phyloP scores from a whole-genome alignment of 2,113 vertebrate species.

The Lutjanus erythropterus region DNA sequence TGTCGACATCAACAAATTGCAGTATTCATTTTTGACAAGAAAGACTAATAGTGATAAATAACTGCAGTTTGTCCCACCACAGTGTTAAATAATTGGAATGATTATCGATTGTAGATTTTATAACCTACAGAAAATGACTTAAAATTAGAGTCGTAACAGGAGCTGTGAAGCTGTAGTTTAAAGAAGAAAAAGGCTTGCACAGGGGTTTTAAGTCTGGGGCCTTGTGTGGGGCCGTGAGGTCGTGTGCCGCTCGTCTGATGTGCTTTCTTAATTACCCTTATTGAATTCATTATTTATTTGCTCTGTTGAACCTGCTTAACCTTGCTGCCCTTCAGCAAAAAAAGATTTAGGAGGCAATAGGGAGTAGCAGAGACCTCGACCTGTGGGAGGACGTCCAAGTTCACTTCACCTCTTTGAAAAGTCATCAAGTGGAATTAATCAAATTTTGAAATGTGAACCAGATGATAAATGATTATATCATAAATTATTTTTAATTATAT shows the following conservation, averaged over 20 bases:
- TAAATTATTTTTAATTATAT: constrained; percentile 24
- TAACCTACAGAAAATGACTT: neutral
- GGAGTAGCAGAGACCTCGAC: constrained; percentile 57
- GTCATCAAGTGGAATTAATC: constrained; percentile 65
- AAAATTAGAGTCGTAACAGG: constrained; percentile 19
- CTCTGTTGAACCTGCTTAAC: constrained; percentile 80
- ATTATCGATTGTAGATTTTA: constrained; percentile 10
- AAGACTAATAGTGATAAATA: constrained; percentile 3
- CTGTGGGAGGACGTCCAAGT: constrained; percentile 62
- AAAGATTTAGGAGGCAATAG: constrained; percentile 64
- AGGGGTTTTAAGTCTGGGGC: constrained; percentile 40
- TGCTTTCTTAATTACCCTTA: constrained; percentile 81
- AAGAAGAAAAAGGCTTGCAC: constrained; percentile 23
- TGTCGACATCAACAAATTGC: constrained; percentile 24
- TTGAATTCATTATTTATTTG: constrained; percentile 83
- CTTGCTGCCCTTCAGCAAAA: constrained; percentile 68
- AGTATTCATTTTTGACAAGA: constrained; percentile 14
- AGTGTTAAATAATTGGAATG: constrained; percentile 17
- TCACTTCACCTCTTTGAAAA: constrained; percentile 62
- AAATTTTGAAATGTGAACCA: constrained; percentile 1
- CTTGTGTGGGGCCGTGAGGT: constrained; percentile 49
- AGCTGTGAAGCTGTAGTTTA: constrained; percentile 34
- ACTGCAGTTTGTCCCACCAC: neutral
- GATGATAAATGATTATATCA: neutral
- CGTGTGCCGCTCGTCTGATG: constrained; percentile 63